Evolutionary conservation across 2,797 vertebrate species (phyloP).

Genomic region (Morus bassanus): DNA sequence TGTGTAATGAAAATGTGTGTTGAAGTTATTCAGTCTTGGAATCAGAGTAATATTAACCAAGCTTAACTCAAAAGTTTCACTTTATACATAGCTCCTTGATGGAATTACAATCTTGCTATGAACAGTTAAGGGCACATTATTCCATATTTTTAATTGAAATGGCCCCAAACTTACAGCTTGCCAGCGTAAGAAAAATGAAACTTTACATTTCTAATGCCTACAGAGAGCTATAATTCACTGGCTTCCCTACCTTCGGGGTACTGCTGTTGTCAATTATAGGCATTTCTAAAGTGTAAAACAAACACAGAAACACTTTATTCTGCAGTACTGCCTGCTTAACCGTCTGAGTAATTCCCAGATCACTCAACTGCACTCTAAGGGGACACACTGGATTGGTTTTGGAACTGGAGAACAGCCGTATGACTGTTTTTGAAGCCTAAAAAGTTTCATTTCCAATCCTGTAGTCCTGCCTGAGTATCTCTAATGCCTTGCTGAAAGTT

Average conservation of each 20-base stretch:
- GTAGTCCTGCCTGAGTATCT: not conserved
- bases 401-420: not conserved
- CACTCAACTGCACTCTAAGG: not conserved
- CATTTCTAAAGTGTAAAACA: slow-evolving; percentile 16
- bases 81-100: not conserved
- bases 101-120: not conserved
- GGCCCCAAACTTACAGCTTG: not conserved
- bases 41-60: not conserved
- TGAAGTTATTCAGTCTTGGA: not conserved
- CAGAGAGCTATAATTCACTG: not conserved
- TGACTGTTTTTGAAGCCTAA: not conserved
- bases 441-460: not conserved
- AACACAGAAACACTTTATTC: not conserved
- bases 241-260: not conserved
- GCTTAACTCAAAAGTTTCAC: not conserved
- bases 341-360: not conserved
- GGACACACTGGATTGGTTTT: not conserved
- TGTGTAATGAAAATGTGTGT: not conserved
- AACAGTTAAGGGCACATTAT: not conserved
- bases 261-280: not conserved
- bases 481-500: not conserved
- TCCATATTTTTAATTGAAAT: slow-evolving; percentile 20
- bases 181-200: not conserved
- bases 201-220: not conserved
- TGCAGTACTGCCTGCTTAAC: not conserved